A percentile compares a stretch with the other conserved stretches of the same genome.
phyloP scores from a whole-genome alignment of 2,797 vertebrate genomes.

The Remorina albescens region DNA sequence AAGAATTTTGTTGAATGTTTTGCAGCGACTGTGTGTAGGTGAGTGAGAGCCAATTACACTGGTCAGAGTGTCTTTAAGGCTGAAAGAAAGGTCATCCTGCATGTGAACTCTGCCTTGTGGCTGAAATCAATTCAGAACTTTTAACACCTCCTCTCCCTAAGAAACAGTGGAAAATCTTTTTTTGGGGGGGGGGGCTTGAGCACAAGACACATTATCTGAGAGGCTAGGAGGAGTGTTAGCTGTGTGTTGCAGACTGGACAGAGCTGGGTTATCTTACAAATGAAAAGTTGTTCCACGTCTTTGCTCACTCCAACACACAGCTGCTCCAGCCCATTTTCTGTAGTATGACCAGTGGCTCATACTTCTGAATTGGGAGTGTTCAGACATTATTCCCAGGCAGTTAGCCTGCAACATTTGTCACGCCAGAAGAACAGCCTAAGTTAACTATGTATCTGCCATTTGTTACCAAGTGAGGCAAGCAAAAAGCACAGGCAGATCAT shows the following conservation, averaged over 20 bases:
- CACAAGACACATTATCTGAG: background rate
- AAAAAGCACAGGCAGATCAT: too few species aligned
- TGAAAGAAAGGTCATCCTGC: constrained; percentile 6
- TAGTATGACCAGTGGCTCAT: too few species aligned
- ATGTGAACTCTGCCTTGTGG: constrained; percentile 13
- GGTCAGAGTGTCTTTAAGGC: constrained; percentile 25
- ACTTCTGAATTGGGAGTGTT: too few species aligned
- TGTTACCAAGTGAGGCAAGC: too few species aligned
- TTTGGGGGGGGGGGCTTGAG: too few species aligned
- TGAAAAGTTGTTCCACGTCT: background rate
- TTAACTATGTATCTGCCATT: too few species aligned
- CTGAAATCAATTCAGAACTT: background rate
- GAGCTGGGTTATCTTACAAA: background rate
- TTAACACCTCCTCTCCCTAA: background rate
- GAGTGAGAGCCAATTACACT: constrained; percentile 30
- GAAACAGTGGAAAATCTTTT: background rate
- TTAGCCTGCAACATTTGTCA: too few species aligned
- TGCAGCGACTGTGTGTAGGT: constrained; percentile 29
- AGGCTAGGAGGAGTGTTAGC: too few species aligned
- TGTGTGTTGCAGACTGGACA: too few species aligned
- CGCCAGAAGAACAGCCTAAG: too few species aligned
- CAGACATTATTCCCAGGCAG: too few species aligned
- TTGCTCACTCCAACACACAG: background rate
- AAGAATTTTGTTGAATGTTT: constrained; percentile 17
- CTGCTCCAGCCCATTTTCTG: background rate